Evolutionary conservation across 1,140 invertebrate genomes (phyloP), one percentile per base, ranked within the genome.

Genomic region (Pogonognathellus flavescens): DNA sequence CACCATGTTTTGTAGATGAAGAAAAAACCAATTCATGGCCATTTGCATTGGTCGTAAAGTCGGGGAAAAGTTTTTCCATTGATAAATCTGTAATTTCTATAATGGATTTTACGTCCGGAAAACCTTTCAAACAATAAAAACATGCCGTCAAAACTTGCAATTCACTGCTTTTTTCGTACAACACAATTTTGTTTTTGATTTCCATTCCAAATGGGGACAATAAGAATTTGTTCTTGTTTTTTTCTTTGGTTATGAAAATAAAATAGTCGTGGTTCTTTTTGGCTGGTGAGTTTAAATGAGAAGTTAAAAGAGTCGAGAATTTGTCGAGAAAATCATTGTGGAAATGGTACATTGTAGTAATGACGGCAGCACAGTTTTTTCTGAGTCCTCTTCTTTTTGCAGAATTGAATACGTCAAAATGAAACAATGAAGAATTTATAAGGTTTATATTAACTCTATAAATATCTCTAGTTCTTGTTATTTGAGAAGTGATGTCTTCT

Each of bases 71-170:
- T 52, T 0, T n/a, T 16, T 25, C 22, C 11, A 0, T 5, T 3
- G 20, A 14, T n/a, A 6, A 11, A 2, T 16, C 52, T 53, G 22
- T 53, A 14, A 1, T 11, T 80, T 80, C 0, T 20, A 80, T n/a
- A 18, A 52, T 53, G 1, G 13, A 9, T 9, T 11, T n/a, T 20
- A 52, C 52, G 3, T 7, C n/a, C n/a, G 76, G 76, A 11, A 13
- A 8, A 20, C 76, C 76, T 13, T 80, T 80, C 16, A 18, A 18
- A 55, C 76, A 80, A 80, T 80, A 80, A 80, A 80, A 80, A 52
- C 76, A 80, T 11, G 22, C 18, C 0, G 76, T 80, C 18, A 18
- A 14, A 20, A 10, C 49, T 22, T 8, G 13, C 5, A 20, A 0
- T 16, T 18, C 14, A 18, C 52, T n/a, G 8, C 50, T 50, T 6